phyloP scores from a whole-genome alignment of 2,797 vertebrate species.

The Halcyon badia region DNA sequence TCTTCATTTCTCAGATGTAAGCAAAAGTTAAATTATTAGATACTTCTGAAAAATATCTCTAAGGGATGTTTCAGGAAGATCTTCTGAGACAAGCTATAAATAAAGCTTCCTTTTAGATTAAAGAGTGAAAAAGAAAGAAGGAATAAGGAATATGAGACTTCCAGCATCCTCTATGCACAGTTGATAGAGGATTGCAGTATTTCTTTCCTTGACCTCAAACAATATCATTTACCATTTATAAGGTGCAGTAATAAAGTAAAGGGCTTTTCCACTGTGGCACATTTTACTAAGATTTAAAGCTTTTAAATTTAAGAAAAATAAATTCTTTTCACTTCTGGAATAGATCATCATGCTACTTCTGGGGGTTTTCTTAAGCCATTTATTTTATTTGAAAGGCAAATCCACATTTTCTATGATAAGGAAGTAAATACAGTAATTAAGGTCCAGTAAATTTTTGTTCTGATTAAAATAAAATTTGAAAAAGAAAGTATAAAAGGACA shows the following conservation, averaged over 20 bases:
- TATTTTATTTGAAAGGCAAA: neutral
- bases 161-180: neutral
- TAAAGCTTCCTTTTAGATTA: conserved; percentile 14
- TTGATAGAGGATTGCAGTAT: conserved; percentile 34
- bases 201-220: conserved; percentile 38
- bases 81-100: conserved; percentile 24
- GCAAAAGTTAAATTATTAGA: conserved; percentile 20
- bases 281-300: conserved; percentile 55
- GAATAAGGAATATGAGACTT: conserved; percentile 7
- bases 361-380: neutral
- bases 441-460: neutral
- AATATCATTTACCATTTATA: conserved; percentile 62
- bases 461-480: neutral
- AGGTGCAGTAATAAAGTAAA: conserved; percentile 38
- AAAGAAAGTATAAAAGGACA: neutral
- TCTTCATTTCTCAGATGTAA: conserved; percentile 28
- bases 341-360: neutral
- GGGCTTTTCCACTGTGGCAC: conserved; percentile 46
- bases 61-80: conserved; percentile 6
- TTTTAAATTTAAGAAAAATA: conserved; percentile 50
- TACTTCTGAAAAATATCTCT: conserved; percentile 13
- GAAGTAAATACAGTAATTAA: neutral
- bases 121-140: neutral
- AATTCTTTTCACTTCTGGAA: conserved; percentile 2
- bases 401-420: neutral